phyloP scores from a whole-genome alignment of 2,113 vertebrate genomes.

The Rhinopithecus roxellana region DNA sequence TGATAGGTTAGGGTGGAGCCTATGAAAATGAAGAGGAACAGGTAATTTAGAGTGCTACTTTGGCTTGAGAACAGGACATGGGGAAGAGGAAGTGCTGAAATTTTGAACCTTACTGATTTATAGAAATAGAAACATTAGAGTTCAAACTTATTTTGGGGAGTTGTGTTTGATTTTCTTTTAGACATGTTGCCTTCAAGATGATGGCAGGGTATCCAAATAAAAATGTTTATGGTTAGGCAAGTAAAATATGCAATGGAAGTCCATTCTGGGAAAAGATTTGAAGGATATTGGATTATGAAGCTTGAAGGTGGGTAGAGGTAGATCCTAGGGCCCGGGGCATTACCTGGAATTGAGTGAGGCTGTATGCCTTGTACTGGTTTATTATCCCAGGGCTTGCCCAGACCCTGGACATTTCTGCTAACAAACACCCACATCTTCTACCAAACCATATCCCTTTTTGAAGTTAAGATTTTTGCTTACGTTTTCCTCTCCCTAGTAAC shows the following conservation, averaged over 20 bases:
- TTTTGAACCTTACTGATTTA: background rate
- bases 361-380: background rate
- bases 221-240: background rate
- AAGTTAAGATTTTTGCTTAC: conserved; percentile 46
- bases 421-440: background rate
- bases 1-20: background rate
- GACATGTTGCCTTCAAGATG: background rate
- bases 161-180: background rate
- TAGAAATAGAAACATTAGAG: background rate
- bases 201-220: background rate
- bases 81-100: background rate
- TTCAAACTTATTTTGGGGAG: background rate
- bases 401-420: conserved; percentile 29
- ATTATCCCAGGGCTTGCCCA: background rate
- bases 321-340: background rate
- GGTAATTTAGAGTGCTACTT: background rate
- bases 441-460: background rate
- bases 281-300: background rate
- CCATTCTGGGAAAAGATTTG: background rate
- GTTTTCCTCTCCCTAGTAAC: conserved; percentile 26
- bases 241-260: background rate
- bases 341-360: background rate
- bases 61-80: background rate
- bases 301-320: background rate
- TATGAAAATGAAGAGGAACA: background rate